Percentiles rank a stretch among this genome's conserved stretches.
Conservation (phyloP, 1,140 invertebrate species). For the Ephestia elutella region DNA sequence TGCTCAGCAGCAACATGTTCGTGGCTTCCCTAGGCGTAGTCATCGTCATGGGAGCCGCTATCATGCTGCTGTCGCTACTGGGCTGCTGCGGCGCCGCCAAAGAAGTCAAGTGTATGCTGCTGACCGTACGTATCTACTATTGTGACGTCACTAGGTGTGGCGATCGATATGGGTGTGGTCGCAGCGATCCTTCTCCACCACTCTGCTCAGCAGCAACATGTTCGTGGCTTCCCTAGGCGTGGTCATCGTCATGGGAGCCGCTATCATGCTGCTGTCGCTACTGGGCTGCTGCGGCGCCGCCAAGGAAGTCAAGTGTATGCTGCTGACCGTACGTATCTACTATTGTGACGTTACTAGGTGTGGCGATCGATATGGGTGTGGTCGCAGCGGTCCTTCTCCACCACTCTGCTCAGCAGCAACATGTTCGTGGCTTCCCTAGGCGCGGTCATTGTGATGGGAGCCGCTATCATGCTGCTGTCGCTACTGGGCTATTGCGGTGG, state of each 20-base stretch:
- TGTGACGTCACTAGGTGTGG: too few relatives aligned
- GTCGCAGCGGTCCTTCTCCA: slow-evolving; percentile 87
- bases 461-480: slow-evolving; percentile 84
- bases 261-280: slow-evolving; percentile 86
- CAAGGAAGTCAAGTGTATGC: slow-evolving; percentile 91
- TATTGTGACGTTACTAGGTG: too few relatives aligned
- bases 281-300: slow-evolving; percentile 90
- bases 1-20: slow-evolving; percentile 89
- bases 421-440: slow-evolving; percentile 88
- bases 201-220: slow-evolving; percentile 87
- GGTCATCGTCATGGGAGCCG: slow-evolving; percentile 85
- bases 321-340: slow-evolving; percentile 82
- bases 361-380: slow-evolving; percentile 89
- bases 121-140: slow-evolving; percentile 82
- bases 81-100: slow-evolving; percentile 90
- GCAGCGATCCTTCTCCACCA: slow-evolving; percentile 87
- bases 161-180: slow-evolving; percentile 87
- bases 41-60: slow-evolving; percentile 84
- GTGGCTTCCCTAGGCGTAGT: slow-evolving; percentile 87
- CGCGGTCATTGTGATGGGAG: slow-evolving; percentile 86
- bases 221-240: slow-evolving; percentile 89
- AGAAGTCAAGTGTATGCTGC: slow-evolving; percentile 91
- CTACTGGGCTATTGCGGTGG: slow-evolving; percentile 92
- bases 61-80: slow-evolving; percentile 86
- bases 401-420: slow-evolving; percentile 87